phyloP scores from a whole-genome alignment of 2,113 vertebrate genomes.

The Hipposideros armiger region DNA sequence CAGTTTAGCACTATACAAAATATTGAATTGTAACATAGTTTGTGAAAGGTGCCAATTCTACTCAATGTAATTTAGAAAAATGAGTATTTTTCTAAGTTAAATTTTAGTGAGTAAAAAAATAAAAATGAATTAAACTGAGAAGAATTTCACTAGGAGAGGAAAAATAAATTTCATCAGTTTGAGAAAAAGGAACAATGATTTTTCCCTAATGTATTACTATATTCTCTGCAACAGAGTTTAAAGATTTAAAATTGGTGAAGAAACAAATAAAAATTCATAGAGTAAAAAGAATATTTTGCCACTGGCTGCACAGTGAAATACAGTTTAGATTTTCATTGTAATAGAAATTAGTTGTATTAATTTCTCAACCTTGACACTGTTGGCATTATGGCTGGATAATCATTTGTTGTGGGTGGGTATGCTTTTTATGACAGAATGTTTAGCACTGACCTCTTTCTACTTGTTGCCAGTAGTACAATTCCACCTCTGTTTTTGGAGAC shows the following conservation, averaged over 20 bases:
- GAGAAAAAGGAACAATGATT: neutral
- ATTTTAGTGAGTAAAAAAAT: neutral
- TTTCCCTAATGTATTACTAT: neutral
- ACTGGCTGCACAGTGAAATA: neutral
- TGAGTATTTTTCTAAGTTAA: neutral
- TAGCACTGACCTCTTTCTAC: neutral
- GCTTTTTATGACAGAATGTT: neutral
- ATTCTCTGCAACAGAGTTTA: neutral
- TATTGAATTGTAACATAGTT: neutral
- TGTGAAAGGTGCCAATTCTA: neutral
- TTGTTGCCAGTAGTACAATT: neutral
- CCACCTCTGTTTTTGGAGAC: neutral
- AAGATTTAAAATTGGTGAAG: neutral
- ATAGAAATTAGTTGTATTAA: neutral
- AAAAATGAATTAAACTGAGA: neutral
- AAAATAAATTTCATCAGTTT: neutral
- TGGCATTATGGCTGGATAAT: neutral
- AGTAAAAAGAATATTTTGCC: neutral
- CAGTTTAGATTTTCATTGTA: neutral
- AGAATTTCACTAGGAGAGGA: neutral
- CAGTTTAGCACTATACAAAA: neutral
- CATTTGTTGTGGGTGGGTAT: neutral
- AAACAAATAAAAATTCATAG: neutral
- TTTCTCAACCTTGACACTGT: neutral
- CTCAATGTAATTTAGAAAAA: slow-evolving; percentile 9